Evolutionary conservation across 1,140 invertebrate species (phyloP), one percentile per base, ranked within the genome.

Genomic region (Drusus annulatus): DNA sequence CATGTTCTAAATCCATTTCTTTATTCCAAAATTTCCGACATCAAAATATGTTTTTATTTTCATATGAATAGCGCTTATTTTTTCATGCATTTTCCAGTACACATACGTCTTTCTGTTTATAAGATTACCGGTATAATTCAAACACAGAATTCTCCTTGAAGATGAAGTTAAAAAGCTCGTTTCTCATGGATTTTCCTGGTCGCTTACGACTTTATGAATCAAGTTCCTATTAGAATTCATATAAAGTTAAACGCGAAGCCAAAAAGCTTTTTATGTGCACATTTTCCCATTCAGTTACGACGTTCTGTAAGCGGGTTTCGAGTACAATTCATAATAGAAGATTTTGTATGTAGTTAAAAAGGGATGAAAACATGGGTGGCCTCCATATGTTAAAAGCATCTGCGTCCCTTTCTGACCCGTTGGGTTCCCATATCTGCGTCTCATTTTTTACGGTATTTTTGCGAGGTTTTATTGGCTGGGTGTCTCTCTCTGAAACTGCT

Each of bases 391-490:
- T 58, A 21, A 58, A 58, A 58, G 54, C 21, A 58, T 58, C 21
- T 13, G 17, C 16, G 1, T 58, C 54, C 15, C 54, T 19, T 58
- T 58, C 21, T 21, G 21, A 13, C 54, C 3, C 54, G 1, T n/a
- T 58, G n/a, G 21, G 21, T 58, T 58, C 15, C 5, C 54, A 58
- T 58, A 58, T 8, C 17, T 58, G 7, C 21, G 54, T 58, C 54
- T 58, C 54, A 21, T n/a, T 58, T 58, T 58, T 58, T 58, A 58
- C 54, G 54, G 21, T 58, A 58, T 58, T 58, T 58, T 58, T 58
- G 54, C 21, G 17, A 58, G 54, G 17, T 58, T 58, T 58, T 58
- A 58, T 58, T 58, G 21, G 17, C 21, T 6, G 17, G 17, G 17
- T 21, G 21, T 58, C 54, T 58, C 54, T 58, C 15, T 58, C 21